These are phyloP conservation scores for Molorchus minor DNA, from an alignment of 2,888 invertebrate species.

Conservation along the genomic window DNA sequence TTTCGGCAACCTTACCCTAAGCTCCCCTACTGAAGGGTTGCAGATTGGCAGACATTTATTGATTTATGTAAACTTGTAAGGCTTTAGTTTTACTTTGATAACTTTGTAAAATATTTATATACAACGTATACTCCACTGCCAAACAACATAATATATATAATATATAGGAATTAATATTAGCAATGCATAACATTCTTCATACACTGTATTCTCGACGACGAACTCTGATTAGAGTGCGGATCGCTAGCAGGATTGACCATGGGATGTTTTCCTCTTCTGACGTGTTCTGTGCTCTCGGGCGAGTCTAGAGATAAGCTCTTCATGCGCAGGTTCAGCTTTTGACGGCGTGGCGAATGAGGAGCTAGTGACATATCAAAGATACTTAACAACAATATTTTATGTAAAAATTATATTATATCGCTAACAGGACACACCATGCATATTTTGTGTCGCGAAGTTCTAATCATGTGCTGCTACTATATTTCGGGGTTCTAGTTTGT, in stretches of 20 bases:
- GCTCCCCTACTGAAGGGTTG: no score
- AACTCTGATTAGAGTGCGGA: conserved; percentile 66
- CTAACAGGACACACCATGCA: conserved; percentile 26
- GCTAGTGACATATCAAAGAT: conserved; percentile 65
- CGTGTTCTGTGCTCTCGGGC: conserved; percentile 90
- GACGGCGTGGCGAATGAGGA: conserved; percentile 94
- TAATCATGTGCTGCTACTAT: conserved; percentile 30
- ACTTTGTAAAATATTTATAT: no score
- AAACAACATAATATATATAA: no score
- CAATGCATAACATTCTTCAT: conserved; percentile 60
- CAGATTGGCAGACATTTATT: no score
- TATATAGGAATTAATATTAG: no score
- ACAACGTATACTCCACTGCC: no score
- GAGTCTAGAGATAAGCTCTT: conserved; percentile 97
- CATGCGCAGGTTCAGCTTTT: conserved; percentile 97
- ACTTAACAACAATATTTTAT: conserved; percentile 22
- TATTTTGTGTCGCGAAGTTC: conserved; percentile 5
- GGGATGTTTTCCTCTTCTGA: conserved; percentile 68
- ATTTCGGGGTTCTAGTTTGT: conserved; percentile 23
- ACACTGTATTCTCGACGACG: conserved; percentile 71
- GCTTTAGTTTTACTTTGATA: no score
- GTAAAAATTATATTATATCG: not conserved
- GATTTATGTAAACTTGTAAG: no score
- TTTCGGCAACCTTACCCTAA: no score
- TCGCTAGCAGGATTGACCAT: conserved; percentile 58